These are phyloP conservation scores for Galaxias olidus DNA, from an alignment of 2,797 vertebrate genomes.

Conservation along the genomic window DNA sequence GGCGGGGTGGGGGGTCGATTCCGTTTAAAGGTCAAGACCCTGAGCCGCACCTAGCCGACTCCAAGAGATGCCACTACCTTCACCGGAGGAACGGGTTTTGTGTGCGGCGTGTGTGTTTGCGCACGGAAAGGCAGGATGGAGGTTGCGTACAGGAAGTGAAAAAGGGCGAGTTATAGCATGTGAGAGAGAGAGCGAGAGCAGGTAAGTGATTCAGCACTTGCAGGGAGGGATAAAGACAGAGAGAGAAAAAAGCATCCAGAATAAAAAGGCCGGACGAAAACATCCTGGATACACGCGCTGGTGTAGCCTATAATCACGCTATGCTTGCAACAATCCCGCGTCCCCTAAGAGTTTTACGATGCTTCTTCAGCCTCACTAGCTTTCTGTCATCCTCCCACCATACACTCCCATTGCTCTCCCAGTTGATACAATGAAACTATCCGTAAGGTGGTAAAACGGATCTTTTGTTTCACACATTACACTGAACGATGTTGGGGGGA, in stretches of 20 bases:
- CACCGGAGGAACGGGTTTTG: constrained; percentile 4
- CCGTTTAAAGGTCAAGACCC: constrained; percentile 43
- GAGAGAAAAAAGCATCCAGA: background rate
- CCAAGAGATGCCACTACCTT: background rate
- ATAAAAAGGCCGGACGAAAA: background rate
- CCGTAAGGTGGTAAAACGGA: background rate
- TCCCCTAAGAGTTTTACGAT: too few species aligned
- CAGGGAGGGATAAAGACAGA: background rate
- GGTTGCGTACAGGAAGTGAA: background rate
- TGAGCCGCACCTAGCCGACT: constrained; percentile 2
- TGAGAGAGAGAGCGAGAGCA: background rate
- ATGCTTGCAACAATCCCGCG: too few species aligned
- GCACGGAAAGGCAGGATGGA: background rate
- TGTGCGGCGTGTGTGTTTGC: background rate
- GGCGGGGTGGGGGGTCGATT: background rate
- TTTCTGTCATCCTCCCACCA: too few species aligned
- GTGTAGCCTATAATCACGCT: too few species aligned
- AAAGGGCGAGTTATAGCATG: background rate
- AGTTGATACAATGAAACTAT: background rate
- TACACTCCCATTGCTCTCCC: background rate
- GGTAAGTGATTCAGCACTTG: background rate
- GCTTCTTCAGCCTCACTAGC: too few species aligned
- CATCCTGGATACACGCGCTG: background rate
- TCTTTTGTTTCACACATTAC: constrained; percentile 29
- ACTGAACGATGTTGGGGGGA: constrained; percentile 52